Evolutionary conservation across 64 coral and sea anemone species (phyloP).

Genomic region (Hydrozoanthus tunicans): DNA sequence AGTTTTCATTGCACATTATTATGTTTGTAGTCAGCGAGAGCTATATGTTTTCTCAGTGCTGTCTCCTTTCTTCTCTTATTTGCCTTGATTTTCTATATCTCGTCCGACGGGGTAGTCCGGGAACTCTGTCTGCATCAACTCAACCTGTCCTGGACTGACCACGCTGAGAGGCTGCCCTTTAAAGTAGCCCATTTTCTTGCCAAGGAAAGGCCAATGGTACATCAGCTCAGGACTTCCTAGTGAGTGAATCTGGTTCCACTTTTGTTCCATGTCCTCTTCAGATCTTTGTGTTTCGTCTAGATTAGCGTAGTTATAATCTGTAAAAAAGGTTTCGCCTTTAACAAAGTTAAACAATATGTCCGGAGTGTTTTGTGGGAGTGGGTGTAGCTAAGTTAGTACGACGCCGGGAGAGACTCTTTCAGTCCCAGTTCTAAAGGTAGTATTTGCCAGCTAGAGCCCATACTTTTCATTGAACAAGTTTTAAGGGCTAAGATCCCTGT

Average conservation of each 20-base stretch:
- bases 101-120: constrained; percentile 54
- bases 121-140: constrained; percentile 90
- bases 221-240: constrained; percentile 71
- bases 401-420: too few relatives aligned
- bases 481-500: neutral
- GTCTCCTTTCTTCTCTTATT: neutral
- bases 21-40: too few relatives aligned
- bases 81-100: neutral
- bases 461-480: too few relatives aligned
- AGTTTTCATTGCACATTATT: too few relatives aligned
- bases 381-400: too few relatives aligned
- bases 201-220: constrained; percentile 64
- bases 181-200: constrained; percentile 44
- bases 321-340: neutral
- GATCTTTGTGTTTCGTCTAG: constrained; percentile 26
- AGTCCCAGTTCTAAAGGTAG: too few relatives aligned
- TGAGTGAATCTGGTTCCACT: constrained; percentile 59
- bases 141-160: constrained; percentile 74
- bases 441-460: too few relatives aligned
- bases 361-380: too few relatives aligned
- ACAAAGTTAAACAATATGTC: neutral
- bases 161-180: constrained; percentile 69
- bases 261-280: constrained; percentile 54
- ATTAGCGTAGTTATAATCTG: constrained; percentile 1
- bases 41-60: neutral